These are phyloP conservation scores for Sylvia atricapilla DNA, from an alignment of 2,113 vertebrate species.

Conservation along the genomic window DNA sequence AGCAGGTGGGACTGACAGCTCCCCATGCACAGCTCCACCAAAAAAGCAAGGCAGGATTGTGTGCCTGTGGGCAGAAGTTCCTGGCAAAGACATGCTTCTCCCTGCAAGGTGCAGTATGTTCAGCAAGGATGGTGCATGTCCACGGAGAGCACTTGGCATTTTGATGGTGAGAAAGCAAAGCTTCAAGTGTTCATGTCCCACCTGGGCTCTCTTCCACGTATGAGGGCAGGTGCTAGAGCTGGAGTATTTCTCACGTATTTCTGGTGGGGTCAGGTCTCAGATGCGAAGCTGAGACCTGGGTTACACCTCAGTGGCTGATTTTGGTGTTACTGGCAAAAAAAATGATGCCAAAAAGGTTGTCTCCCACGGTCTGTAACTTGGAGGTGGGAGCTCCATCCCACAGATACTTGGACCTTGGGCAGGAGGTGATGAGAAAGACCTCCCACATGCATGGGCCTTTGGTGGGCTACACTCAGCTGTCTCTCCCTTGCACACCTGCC, in stretches of 20 bases:
- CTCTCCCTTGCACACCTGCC: neutral
- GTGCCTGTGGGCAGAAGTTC: neutral
- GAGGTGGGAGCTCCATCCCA: neutral
- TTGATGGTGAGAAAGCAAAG: neutral
- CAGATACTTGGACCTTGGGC: neutral
- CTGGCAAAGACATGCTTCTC: neutral
- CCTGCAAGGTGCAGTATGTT: neutral
- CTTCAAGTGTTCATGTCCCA: neutral
- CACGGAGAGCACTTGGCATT: neutral
- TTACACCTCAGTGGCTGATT: neutral
- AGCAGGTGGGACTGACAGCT: neutral
- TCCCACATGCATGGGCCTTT: neutral
- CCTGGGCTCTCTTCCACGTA: neutral
- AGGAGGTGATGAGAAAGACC: neutral
- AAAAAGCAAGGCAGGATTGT: fast-evolving
- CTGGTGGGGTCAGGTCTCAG: neutral
- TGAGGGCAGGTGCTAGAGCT: neutral
- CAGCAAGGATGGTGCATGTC: neutral
- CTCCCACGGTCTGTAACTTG: neutral
- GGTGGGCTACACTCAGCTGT: neutral
- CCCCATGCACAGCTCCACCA: neutral
- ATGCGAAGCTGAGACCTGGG: neutral
- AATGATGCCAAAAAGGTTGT: neutral
- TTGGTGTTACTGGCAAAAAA: neutral
- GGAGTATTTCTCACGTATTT: no score